These are phyloP conservation scores for Xylota sylvarum DNA, from an alignment of 2,888 invertebrate species.

Conservation along the genomic window DNA sequence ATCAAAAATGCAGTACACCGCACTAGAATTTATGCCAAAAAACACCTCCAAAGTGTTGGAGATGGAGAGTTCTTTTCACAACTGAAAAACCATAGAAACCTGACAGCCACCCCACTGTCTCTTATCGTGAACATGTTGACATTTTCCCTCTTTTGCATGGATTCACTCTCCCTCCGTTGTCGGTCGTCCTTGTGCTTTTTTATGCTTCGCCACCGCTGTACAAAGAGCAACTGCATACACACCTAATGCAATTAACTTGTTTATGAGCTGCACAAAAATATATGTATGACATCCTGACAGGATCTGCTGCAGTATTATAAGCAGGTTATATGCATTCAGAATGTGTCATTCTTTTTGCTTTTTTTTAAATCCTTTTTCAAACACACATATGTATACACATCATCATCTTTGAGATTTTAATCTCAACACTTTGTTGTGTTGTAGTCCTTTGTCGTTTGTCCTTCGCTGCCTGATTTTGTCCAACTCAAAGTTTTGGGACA, in stretches of 20 bases:
- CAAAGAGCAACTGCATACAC: not conserved
- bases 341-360: conserved; percentile 40
- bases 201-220: conserved; percentile 15
- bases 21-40: conserved; percentile 39
- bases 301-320: conserved; percentile 42
- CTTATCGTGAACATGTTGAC: conserved; percentile 56
- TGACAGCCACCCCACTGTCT: not conserved
- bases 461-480: not conserved
- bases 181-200: conserved; percentile 36
- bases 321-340: conserved; percentile 34
- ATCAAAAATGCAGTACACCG: conserved; percentile 64
- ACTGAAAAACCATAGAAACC: conserved; percentile 24
- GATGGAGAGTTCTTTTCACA: conserved; percentile 1
- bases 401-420: conserved; percentile 24
- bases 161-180: not conserved
- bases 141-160: conserved; percentile 32
- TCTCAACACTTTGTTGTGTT: conserved; percentile 16
- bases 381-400: conserved; percentile 1
- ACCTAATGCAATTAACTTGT: conserved; percentile 65
- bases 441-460: conserved; percentile 25
- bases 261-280: conserved; percentile 44
- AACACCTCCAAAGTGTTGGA: conserved; percentile 29
- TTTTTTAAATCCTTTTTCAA: conserved; percentile 42
- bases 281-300: conserved; percentile 47
- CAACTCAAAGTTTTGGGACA: conserved; percentile 39